Conservation (phyloP, 2,113 vertebrate genomes). For the Oreochromis aureus region DNA sequence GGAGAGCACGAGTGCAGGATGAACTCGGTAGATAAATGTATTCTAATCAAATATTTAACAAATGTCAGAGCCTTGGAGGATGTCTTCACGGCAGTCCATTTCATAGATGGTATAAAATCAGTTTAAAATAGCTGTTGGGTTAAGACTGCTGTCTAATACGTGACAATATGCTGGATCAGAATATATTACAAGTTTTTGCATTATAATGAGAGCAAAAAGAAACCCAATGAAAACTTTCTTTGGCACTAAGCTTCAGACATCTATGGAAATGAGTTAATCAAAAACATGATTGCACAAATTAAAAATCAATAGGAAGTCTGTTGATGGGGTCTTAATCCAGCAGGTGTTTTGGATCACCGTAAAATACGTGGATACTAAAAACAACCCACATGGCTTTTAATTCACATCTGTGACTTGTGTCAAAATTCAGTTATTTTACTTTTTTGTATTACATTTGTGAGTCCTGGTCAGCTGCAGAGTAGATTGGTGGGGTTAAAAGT, state of each 20-base stretch:
- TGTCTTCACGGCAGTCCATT: neutral
- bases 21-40: neutral
- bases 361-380: neutral
- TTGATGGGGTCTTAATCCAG: neutral
- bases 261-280: neutral
- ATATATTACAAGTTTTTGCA: no score
- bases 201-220: neutral
- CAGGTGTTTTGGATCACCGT: neutral
- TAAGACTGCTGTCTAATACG: neutral
- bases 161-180: neutral
- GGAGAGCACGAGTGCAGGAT: neutral
- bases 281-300: neutral
- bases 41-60: neutral
- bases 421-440: neutral
- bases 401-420: neutral
- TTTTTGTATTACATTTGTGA: neutral
- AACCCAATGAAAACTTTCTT: neutral
- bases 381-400: rapidly evolving
- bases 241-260: neutral
- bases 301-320: neutral
- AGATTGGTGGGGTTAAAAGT: neutral
- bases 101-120: neutral
- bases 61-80: neutral
- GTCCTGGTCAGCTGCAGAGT: neutral
- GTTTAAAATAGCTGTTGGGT: neutral